Evolutionary conservation across 2,888 invertebrate species (phyloP).

Genomic region (Calliphora vomitoria): DNA sequence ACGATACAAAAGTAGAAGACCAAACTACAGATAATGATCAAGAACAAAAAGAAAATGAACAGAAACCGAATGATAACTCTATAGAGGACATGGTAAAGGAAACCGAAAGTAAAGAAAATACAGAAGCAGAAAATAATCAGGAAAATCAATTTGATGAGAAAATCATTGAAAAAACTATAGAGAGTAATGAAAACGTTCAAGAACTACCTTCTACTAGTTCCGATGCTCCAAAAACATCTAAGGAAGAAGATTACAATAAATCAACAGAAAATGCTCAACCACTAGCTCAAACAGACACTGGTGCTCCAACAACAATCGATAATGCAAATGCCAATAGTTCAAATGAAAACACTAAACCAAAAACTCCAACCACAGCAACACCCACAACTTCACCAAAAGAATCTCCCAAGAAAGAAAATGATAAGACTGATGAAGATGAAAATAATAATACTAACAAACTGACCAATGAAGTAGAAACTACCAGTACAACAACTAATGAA

Average conservation of each 20-base stretch:
- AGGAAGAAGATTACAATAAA: not conserved
- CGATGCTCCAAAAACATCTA: not conserved
- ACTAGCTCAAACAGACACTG: not conserved
- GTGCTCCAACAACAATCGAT: not conserved
- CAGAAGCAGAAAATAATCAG: not conserved
- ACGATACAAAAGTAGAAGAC: not conserved
- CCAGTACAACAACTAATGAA: not conserved
- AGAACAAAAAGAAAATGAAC: not conserved
- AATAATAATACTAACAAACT: constrained; percentile 59
- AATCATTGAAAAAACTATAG: not conserved
- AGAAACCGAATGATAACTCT: not conserved
- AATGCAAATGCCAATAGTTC: not conserved
- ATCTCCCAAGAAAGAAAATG: constrained; percentile 69
- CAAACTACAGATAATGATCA: not conserved
- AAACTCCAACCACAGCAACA: not conserved
- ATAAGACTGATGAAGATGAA: constrained; percentile 74
- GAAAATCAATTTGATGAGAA: not conserved
- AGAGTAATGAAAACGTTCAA: constrained; percentile 1
- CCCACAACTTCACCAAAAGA: constrained; percentile 26
- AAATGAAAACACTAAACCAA: constrained; percentile 14
- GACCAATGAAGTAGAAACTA: constrained; percentile 5
- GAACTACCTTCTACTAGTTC: not conserved
- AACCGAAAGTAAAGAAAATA: not conserved
- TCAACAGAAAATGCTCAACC: not conserved
- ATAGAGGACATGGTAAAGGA: not conserved